Evolutionary conservation across 2,113 vertebrate genomes (phyloP).

Genomic region (Platysteira castanea): DNA sequence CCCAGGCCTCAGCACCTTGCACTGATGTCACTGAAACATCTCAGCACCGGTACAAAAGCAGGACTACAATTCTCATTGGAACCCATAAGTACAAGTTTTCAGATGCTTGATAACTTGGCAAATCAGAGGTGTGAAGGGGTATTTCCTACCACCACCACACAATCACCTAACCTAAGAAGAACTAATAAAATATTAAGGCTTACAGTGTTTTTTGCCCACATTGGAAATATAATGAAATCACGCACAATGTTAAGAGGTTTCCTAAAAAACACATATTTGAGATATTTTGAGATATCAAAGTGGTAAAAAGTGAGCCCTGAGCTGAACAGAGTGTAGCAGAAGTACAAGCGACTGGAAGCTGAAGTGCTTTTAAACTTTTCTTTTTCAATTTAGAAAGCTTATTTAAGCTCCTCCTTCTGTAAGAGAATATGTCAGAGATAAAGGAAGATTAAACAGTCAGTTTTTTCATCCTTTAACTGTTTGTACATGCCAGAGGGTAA

Average conservation of each 20-base stretch:
- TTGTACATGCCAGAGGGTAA: not conserved
- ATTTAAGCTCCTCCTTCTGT: not conserved
- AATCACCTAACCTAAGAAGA: not conserved
- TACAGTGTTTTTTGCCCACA: rapidly evolving
- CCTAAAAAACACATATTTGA: not conserved
- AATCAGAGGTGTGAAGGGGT: not conserved
- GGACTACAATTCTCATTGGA: not conserved
- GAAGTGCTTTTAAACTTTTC: not conserved
- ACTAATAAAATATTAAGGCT: not conserved
- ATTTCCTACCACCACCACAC: not conserved
- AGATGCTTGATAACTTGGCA: not conserved
- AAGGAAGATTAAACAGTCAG: not conserved
- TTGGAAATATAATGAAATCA: not conserved
- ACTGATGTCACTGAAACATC: not conserved
- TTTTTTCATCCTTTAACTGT: not conserved
- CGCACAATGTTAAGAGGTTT: not conserved
- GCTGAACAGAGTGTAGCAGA: not conserved
- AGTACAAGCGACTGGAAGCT: not conserved
- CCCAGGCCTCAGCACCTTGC: not conserved
- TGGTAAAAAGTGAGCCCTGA: not conserved
- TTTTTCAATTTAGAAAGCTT: not conserved
- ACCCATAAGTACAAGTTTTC: not conserved
- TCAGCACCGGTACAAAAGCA: not conserved
- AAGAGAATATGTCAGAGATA: not conserved
- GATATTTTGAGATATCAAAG: not conserved